Conservation (phyloP, 2,888 invertebrate species). For the Thelaira solivaga region DNA sequence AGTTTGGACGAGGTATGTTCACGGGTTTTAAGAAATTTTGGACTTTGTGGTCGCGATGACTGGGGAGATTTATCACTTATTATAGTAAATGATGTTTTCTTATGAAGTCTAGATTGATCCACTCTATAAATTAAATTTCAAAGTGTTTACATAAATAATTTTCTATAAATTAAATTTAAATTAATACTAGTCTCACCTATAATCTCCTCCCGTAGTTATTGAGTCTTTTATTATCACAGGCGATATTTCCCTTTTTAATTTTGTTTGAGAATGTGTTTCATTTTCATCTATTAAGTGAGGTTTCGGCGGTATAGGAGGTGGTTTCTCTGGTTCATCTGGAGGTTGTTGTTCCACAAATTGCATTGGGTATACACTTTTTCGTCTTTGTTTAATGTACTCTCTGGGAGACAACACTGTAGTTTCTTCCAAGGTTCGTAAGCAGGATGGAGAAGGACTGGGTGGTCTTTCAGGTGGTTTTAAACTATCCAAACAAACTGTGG, state of each 20-base stretch:
- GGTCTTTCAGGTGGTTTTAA: slow-evolving; percentile 64
- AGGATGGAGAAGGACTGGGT: slow-evolving; percentile 67
- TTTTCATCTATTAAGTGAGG: slow-evolving; percentile 54
- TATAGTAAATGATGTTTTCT: slow-evolving; percentile 84
- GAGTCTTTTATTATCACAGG: slow-evolving; percentile 75
- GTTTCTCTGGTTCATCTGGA: slow-evolving; percentile 51
- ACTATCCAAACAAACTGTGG: slow-evolving; percentile 55
- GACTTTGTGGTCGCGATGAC: slow-evolving; percentile 78
- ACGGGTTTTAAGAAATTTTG: slow-evolving; percentile 62
- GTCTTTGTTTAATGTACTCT: slow-evolving; percentile 67
- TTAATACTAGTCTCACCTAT: slow-evolving; percentile 70
- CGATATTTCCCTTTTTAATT: slow-evolving; percentile 69
- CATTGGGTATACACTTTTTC: slow-evolving; percentile 55
- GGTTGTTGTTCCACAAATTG: slow-evolving; percentile 20
- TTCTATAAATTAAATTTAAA: background rate
- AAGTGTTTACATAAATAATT: background rate
- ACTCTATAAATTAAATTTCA: slow-evolving; percentile 66
- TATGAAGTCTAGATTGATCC: slow-evolving; percentile 79
- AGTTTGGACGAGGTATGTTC: slow-evolving; percentile 73
- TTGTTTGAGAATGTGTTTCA: slow-evolving; percentile 38
- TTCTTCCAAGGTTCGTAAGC: slow-evolving; percentile 61
- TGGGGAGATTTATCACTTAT: slow-evolving; percentile 80
- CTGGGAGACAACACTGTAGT: slow-evolving; percentile 68
- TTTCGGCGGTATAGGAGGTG: slow-evolving; percentile 68
- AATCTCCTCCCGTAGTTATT: slow-evolving; percentile 74